Evolutionary conservation across 35 echinoderm and acorn worm genomes (phyloP), one percentile per base, ranked within the genome.

Genomic region (Apostichopus parvimensis): DNA sequence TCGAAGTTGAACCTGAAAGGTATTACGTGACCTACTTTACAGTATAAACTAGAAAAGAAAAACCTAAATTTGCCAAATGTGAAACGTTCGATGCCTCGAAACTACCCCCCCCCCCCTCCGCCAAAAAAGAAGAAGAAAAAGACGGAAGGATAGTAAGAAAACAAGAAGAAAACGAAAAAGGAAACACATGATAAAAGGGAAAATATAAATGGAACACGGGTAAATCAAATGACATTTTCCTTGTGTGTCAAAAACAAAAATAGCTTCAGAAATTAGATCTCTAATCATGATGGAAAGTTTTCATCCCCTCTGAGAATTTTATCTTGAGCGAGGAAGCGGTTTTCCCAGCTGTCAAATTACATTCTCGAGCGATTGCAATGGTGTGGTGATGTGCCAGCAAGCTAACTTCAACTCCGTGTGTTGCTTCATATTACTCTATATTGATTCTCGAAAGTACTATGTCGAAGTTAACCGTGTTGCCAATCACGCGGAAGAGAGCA

Each of bases 401-500:
- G 71, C 71, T 75, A 75, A 75, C 71, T 75, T 75, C 71, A 18
- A 75, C 3, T 75, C 64, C 17, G 71, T n/a, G 71, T 75, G 15
- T 22, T n/a, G 71, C 14, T 75, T 75, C 20, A 7, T 6, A 75
- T 22, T 20, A 18, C 15, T 45, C 34, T 45, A 45, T 45, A 45
- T 45, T 45, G 34, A 45, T 45, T 45, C 34, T 45, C 34, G 34
- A 45, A 45, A 45, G 34, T 45, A 22, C 71, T 75, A 20, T 22
- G 15, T 75, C 17, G 71, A 75, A 75, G 71, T 75, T 75, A 75
- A 75, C 71, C 20, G 71, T 75, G 71, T 7, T 75, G 71, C n/a
- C 71, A 75, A 75, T 75, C 71, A 75, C 15, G 71, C 71, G 71
- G 71, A 75, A 75, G 71, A 75, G 15, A 75, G 71, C 71, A 75